Conservation (phyloP, 1,140 invertebrate species). For the Trichonephila inaurata region DNA sequence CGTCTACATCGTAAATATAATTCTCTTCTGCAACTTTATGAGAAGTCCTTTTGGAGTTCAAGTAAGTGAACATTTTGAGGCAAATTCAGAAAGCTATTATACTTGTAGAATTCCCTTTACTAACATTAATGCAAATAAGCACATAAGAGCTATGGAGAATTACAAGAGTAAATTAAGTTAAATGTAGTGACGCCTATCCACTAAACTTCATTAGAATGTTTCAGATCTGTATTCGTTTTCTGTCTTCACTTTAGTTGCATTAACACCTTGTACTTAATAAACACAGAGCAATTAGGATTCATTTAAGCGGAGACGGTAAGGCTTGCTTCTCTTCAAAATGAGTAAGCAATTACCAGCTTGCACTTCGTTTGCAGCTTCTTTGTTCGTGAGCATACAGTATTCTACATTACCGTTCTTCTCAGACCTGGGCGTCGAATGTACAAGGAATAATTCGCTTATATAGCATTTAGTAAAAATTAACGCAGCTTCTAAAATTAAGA, state of each 20-base stretch:
- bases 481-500: neutral
- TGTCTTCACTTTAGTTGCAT: neutral
- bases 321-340: constrained; percentile 3
- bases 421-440: neutral
- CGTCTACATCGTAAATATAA: no score
- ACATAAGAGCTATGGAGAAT: neutral
- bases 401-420: neutral
- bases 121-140: constrained; percentile 22
- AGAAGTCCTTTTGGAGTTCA: no score
- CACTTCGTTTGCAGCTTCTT: neutral
- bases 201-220: constrained; percentile 59
- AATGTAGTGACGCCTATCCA: constrained; percentile 50
- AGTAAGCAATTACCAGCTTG: neutral
- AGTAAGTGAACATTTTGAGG: neutral
- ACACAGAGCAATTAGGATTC: constrained; percentile 47
- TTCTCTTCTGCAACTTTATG: no score
- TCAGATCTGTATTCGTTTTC: constrained; percentile 20
- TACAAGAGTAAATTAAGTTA: constrained; percentile 49
- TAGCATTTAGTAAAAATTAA: neutral
- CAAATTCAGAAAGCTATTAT: neutral
- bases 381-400: neutral
- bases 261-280: constrained; percentile 39
- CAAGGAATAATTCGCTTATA: neutral
- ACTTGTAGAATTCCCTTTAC: neutral
- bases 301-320: constrained; percentile 2